These are phyloP conservation scores for Drosophila lowei DNA, from an alignment of 1,140 invertebrate species.

Conservation along the genomic window DNA sequence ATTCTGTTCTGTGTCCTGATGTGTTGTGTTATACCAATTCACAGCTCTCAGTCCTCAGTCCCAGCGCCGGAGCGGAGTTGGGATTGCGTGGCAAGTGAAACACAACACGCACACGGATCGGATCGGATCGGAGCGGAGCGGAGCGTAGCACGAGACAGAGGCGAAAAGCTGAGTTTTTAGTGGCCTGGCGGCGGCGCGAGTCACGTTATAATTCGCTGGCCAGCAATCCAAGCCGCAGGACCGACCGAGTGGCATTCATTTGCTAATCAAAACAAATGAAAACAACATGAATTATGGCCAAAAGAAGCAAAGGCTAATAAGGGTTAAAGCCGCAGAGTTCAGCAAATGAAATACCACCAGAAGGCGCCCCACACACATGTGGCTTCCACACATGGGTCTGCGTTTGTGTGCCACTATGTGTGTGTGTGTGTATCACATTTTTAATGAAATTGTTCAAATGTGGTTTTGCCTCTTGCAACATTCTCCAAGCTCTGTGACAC, in stretches of 20 bases:
- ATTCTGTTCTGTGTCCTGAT: slow-evolving; percentile 2
- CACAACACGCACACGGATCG: slow-evolving; percentile 56
- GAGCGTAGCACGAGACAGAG: slow-evolving; percentile 32
- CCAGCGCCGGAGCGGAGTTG: slow-evolving; percentile 1
- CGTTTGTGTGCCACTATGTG: background rate
- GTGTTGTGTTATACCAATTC: slow-evolving; percentile 43
- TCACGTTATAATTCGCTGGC: slow-evolving; percentile 70
- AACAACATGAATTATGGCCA: slow-evolving; percentile 73
- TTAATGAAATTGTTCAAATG: slow-evolving; percentile 74
- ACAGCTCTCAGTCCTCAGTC: slow-evolving; percentile 35
- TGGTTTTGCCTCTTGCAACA: slow-evolving; percentile 44
- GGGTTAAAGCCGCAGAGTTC: slow-evolving; percentile 71
- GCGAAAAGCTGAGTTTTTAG: slow-evolving; percentile 71
- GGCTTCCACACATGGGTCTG: background rate
- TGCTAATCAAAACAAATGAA: slow-evolving; percentile 81
- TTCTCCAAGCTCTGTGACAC: slow-evolving; percentile 31
- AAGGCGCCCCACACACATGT: slow-evolving; percentile 37
- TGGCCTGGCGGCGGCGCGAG: slow-evolving; percentile 43
- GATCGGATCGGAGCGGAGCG: too few species aligned
- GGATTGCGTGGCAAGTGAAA: slow-evolving; percentile 68
- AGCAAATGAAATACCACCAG: slow-evolving; percentile 55
- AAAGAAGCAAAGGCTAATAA: slow-evolving; percentile 62
- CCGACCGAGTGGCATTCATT: slow-evolving; percentile 51
- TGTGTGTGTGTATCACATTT: slow-evolving; percentile 41
- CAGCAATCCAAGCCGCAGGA: slow-evolving; percentile 33